A percentile compares a stretch with the other conserved stretches of the same genome.
Evolutionary conservation across 2,888 invertebrate genomes (phyloP).

Genomic region (Volucella zonaria): DNA sequence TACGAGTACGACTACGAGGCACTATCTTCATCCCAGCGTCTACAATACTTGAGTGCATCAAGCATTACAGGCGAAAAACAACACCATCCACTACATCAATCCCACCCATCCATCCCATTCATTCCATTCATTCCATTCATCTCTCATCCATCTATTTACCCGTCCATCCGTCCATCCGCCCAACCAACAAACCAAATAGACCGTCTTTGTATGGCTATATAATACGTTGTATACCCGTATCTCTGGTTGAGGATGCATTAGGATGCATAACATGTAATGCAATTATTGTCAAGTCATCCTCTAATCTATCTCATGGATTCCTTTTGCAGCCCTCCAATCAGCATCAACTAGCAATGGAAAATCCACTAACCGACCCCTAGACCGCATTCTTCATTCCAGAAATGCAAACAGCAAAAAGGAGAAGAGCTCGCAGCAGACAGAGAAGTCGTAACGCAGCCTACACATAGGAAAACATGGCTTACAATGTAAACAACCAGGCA

Average conservation of each 20-base stretch:
- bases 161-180: slow-evolving; percentile 29
- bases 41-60: slow-evolving; percentile 21
- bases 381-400: neutral
- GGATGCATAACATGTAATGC: slow-evolving; percentile 56
- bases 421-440: neutral
- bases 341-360: neutral
- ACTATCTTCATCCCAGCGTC: slow-evolving; percentile 5
- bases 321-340: slow-evolving; percentile 2
- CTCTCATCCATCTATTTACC: neutral
- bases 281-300: slow-evolving; percentile 60
- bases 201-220: neutral
- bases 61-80: slow-evolving; percentile 48
- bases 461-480: slow-evolving; percentile 43
- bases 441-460: neutral
- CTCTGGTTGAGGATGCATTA: slow-evolving; percentile 5
- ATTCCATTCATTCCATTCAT: neutral
- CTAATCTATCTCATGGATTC: slow-evolving; percentile 8
- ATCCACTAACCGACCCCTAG: neutral
- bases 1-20: too few species aligned
- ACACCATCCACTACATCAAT: slow-evolving; percentile 31
- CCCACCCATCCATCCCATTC: neutral
- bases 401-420: slow-evolving; percentile 10
- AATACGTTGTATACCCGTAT: too few species aligned
- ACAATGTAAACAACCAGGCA: slow-evolving; percentile 64
- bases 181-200: neutral